Evolutionary conservation across 2,797 vertebrate genomes (phyloP).

Genomic region (Heliangelus exortis): DNA sequence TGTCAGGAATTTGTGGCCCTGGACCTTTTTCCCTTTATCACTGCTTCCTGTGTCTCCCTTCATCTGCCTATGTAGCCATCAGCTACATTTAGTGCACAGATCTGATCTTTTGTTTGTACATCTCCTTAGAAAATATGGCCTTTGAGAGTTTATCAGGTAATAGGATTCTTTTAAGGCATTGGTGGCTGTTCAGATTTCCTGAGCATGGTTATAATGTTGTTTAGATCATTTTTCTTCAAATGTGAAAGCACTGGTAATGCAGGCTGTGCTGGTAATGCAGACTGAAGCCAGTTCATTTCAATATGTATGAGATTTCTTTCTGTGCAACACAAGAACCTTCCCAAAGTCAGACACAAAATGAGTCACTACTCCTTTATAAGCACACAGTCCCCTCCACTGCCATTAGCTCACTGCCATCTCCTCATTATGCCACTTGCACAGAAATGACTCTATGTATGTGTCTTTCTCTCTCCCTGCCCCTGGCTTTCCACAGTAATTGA

Average conservation of each 20-base stretch:
- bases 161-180: background rate
- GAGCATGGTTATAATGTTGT: background rate
- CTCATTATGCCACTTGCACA: background rate
- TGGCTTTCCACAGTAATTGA: constrained; percentile 15
- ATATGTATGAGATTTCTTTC: background rate
- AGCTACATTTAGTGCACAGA: background rate
- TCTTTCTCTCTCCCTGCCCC: background rate
- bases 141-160: background rate
- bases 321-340: background rate
- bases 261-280: background rate
- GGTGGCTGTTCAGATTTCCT: background rate
- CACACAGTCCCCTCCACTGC: background rate
- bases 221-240: background rate
- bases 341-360: background rate
- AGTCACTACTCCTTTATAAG: constrained; percentile 13
- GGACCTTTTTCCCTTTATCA: background rate
- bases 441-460: background rate
- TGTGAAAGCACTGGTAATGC: background rate
- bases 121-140: background rate
- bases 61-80: background rate
- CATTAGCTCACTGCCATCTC: constrained; percentile 5
- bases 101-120: background rate
- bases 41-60: background rate
- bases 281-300: background rate
- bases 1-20: background rate